Evolutionary conservation across 2,113 vertebrate species (phyloP).

Genomic region (Furnarius figulus): DNA sequence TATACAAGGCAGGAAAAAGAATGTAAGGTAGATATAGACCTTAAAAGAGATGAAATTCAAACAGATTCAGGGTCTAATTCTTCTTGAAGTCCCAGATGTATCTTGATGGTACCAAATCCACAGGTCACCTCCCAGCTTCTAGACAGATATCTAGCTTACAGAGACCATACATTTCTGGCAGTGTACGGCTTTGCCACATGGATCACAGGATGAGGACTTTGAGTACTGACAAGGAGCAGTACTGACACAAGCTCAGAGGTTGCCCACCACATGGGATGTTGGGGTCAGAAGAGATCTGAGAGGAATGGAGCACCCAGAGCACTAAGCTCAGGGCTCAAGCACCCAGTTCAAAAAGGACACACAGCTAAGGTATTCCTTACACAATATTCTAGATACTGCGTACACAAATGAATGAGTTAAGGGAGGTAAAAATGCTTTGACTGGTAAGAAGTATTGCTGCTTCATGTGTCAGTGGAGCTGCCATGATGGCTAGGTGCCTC

Average conservation of each 20-base stretch:
- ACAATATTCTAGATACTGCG: not conserved
- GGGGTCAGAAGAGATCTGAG: not conserved
- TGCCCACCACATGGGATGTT: not conserved
- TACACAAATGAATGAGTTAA: not conserved
- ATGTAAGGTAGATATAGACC: not conserved
- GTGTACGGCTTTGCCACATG: not conserved
- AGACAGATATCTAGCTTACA: not conserved
- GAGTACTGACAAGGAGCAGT: rapidly evolving
- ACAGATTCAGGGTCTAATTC: not conserved
- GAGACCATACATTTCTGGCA: not conserved
- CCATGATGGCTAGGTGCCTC: not conserved
- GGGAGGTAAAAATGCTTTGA: not conserved
- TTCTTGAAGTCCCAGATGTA: not conserved
- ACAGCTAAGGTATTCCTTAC: not conserved
- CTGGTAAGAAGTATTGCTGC: not conserved
- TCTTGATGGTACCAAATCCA: not conserved
- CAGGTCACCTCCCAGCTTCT: not conserved
- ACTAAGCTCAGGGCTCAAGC: not conserved
- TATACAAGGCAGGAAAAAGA: not conserved
- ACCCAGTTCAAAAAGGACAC: not conserved
- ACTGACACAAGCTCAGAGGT: not conserved
- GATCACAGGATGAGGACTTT: not conserved
- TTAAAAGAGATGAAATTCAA: not conserved
- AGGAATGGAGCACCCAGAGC: not conserved
- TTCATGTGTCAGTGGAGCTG: not conserved